Conservation (phyloP, 1,140 invertebrate genomes). For the Glossosoma conforme region DNA sequence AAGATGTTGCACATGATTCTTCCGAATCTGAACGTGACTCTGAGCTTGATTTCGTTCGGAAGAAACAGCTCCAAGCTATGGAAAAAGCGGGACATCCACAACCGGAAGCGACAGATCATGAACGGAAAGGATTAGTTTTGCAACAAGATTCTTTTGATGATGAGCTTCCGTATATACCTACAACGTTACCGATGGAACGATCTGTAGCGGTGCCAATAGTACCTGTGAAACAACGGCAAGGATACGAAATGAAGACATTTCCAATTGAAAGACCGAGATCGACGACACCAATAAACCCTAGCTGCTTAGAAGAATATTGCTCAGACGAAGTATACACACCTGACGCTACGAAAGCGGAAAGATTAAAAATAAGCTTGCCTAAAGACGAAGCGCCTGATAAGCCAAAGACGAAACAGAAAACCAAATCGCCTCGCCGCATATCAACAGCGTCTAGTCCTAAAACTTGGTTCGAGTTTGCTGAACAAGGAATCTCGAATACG, state of each 20-base stretch:
- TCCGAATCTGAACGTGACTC: constrained; percentile 73
- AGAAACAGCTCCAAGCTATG: constrained; percentile 27
- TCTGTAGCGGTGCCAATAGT: constrained; percentile 75
- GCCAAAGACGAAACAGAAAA: constrained; percentile 34
- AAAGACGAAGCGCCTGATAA: constrained; percentile 44
- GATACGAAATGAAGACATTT: constrained; percentile 66
- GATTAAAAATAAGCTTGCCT: constrained; percentile 66
- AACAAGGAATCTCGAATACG: constrained; percentile 46
- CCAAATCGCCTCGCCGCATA: constrained; percentile 46
- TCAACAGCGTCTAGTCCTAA: constrained; percentile 45
- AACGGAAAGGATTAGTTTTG: constrained; percentile 70
- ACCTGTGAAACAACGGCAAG: constrained; percentile 70
- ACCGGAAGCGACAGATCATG: constrained; percentile 51
- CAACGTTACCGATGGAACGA: constrained; percentile 76
- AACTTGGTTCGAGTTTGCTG: constrained; percentile 60
- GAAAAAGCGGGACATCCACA: constrained; percentile 28
- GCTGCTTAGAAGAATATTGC: constrained; percentile 69
- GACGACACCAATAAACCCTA: constrained; percentile 75
- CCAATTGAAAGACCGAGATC: constrained; percentile 81
- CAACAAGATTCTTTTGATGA: constrained; percentile 81
- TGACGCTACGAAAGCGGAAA: constrained; percentile 47
- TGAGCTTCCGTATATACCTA: constrained; percentile 81
- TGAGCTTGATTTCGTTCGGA: constrained; percentile 45
- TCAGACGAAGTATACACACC: constrained; percentile 44
- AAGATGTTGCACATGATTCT: constrained; percentile 60